phyloP scores from a whole-genome alignment of 2,888 invertebrate species.

The Heliconius cydno region DNA sequence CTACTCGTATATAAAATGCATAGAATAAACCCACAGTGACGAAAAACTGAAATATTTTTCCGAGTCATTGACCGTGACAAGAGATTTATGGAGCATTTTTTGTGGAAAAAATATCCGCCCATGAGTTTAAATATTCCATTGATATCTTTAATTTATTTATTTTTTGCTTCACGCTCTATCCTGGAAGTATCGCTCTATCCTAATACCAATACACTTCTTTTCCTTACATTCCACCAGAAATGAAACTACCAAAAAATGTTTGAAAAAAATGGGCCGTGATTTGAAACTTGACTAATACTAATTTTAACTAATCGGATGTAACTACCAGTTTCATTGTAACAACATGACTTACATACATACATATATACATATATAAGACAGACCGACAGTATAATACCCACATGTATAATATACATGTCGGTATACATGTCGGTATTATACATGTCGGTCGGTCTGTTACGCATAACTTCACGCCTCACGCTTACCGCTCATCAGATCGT shows the following conservation, averaged over 20 bases:
- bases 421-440: not conserved
- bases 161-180: not conserved
- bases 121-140: slow-evolving; percentile 10
- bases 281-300: too few species aligned
- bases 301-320: too few species aligned
- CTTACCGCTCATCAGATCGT: slow-evolving; percentile 15
- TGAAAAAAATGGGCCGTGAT: too few species aligned
- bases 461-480: slow-evolving; percentile 27
- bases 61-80: slow-evolving; percentile 38
- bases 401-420: not conserved
- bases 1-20: not conserved
- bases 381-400: too few species aligned
- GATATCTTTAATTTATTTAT: slow-evolving; percentile 20
- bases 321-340: too few species aligned
- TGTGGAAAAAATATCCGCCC: slow-evolving; percentile 16
- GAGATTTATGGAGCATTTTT: slow-evolving; percentile 37
- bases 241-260: too few species aligned
- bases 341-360: not conserved
- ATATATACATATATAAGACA: not conserved
- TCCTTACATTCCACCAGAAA: too few species aligned
- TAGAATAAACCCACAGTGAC: slow-evolving; percentile 8
- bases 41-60: slow-evolving; percentile 40
- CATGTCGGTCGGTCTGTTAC: slow-evolving; percentile 27
- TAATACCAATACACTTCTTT: too few species aligned
- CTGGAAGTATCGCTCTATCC: too few species aligned